Conservation (phyloP, 1,140 invertebrate species). For the Drosophila pectinifera region DNA sequence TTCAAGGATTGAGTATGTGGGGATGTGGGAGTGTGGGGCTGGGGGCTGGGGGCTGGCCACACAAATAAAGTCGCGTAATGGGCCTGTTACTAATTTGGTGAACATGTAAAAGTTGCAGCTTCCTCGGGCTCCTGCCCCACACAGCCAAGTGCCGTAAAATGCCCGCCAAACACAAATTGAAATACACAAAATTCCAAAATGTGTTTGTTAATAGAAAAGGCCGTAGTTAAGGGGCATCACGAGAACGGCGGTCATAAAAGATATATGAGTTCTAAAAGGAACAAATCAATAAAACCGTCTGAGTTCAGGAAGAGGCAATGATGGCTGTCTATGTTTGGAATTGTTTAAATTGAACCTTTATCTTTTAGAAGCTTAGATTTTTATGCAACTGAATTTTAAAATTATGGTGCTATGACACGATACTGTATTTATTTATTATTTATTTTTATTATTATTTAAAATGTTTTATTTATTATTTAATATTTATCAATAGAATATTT, state of each 20-base stretch:
- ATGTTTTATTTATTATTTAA: too few relatives aligned
- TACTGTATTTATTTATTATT: too few relatives aligned
- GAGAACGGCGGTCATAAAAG: conserved; percentile 18
- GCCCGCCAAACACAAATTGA: conserved; percentile 33
- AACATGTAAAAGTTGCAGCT: conserved; percentile 44
- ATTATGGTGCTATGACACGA: neutral
- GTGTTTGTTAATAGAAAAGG: conserved; percentile 31
- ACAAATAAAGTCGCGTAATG: conserved; percentile 79
- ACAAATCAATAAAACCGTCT: conserved; percentile 1
- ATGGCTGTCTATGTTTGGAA: neutral
- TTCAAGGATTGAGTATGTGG: conserved; percentile 1
- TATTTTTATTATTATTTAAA: too few relatives aligned
- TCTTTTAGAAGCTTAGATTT: neutral
- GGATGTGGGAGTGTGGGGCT: neutral
- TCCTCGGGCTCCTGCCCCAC: neutral
- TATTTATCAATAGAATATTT: too few relatives aligned
- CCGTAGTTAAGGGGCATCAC: conserved; percentile 25
- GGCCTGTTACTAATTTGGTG: conserved; percentile 70
- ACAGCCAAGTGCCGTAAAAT: conserved; percentile 33
- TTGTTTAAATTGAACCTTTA: neutral
- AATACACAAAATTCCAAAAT: conserved; percentile 26
- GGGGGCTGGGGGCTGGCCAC: conserved; percentile 19
- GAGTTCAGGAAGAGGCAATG: neutral
- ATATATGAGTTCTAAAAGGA: conserved; percentile 19
- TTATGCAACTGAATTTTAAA: neutral